Percentiles rank a stretch among this genome's conserved stretches.
These are phyloP conservation scores for Hymenochirus boettgeri DNA, from an alignment of 2,113 vertebrate genomes.

Conservation along the genomic window DNA sequence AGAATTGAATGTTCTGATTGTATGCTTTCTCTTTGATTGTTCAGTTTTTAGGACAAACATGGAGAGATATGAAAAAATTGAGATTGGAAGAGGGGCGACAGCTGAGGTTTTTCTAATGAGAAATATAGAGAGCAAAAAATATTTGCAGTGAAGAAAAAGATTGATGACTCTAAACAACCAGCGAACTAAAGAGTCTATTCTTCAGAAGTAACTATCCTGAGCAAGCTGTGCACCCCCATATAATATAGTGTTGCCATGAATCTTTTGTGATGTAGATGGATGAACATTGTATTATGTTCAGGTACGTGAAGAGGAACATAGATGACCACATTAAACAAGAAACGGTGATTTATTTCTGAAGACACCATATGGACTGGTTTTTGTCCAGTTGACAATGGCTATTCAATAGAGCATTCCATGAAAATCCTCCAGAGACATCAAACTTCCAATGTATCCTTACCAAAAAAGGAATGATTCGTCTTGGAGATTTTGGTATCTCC, in stretches of 20 bases:
- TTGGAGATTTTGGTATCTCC: slow-evolving; percentile 76
- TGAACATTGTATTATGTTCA: slow-evolving; percentile 64
- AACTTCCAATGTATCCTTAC: slow-evolving; percentile 71
- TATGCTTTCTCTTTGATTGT: background rate
- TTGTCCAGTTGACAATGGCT: slow-evolving; percentile 62
- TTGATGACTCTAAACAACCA: slow-evolving; percentile 46
- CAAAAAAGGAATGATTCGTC: slow-evolving; percentile 61
- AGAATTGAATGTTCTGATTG: too few relatives aligned
- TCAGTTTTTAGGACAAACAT: slow-evolving; percentile 40
- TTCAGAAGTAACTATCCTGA: slow-evolving; percentile 69
- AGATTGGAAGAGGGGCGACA: slow-evolving; percentile 62
- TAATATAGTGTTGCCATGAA: slow-evolving; percentile 63
- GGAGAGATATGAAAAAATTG: slow-evolving; percentile 64
- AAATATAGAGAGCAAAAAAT: slow-evolving; percentile 50
- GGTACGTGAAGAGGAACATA: slow-evolving; percentile 67
- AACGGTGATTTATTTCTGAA: slow-evolving; percentile 55
- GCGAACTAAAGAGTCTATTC: slow-evolving; percentile 52
- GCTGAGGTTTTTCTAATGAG: slow-evolving; percentile 71
- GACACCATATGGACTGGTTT: slow-evolving; percentile 65
- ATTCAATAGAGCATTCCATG: slow-evolving; percentile 62
- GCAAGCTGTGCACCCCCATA: slow-evolving; percentile 59
- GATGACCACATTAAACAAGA: slow-evolving; percentile 62
- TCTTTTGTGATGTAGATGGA: slow-evolving; percentile 53
- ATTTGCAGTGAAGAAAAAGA: slow-evolving; percentile 65
- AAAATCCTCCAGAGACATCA: slow-evolving; percentile 73